These are phyloP conservation scores for Polyommatus icarus DNA, from an alignment of 2,888 invertebrate genomes.

Conservation along the genomic window DNA sequence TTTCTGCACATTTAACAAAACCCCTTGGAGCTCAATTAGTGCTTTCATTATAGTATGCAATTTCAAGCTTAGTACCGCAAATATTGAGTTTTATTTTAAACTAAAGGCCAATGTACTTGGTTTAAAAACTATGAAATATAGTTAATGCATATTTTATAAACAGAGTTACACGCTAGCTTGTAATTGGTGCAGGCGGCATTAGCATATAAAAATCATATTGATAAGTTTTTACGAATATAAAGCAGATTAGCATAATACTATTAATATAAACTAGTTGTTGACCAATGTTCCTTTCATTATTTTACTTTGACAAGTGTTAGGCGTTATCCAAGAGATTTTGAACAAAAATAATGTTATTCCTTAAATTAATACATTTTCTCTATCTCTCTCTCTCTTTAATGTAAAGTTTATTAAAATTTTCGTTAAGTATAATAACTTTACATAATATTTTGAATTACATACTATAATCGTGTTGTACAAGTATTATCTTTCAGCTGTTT, in stretches of 20 bases:
- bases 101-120: neutral
- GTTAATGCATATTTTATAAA: neutral
- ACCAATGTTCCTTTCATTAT: neutral
- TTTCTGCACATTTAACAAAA: neutral
- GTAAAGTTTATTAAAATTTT: too few species aligned
- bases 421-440: too few species aligned
- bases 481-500: too few species aligned
- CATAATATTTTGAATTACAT: too few species aligned
- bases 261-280: neutral
- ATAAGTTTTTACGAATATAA: neutral
- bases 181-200: slow-evolving; percentile 24
- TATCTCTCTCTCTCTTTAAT: too few species aligned
- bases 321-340: neutral
- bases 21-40: neutral
- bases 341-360: neutral
- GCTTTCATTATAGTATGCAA: neutral
- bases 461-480: too few species aligned
- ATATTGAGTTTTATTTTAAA: neutral
- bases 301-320: neutral
- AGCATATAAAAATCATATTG: slow-evolving; percentile 5
- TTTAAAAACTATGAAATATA: neutral
- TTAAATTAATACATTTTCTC: too few species aligned
- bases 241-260: neutral
- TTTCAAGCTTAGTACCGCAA: neutral
- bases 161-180: slow-evolving; percentile 11